These are phyloP conservation scores for Acridotheres tristis DNA, from an alignment of 2,797 vertebrate species.

Conservation along the genomic window DNA sequence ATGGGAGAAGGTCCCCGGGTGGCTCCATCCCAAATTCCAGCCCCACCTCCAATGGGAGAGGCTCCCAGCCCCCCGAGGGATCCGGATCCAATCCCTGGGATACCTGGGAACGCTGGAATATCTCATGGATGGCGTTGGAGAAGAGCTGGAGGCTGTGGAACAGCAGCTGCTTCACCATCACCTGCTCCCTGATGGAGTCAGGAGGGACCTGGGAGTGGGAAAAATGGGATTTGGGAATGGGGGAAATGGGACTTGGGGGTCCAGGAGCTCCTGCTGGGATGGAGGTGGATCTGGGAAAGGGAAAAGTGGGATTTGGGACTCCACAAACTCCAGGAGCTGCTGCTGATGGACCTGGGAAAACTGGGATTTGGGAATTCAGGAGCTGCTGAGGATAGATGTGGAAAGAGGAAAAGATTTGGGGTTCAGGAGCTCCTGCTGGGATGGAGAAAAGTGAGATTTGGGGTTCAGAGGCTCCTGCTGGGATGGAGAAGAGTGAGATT, in stretches of 20 bases:
- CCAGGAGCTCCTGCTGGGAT: too few relatives aligned
- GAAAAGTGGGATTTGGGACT: background rate
- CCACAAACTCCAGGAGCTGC: too few relatives aligned
- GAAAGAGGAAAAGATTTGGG: too few relatives aligned
- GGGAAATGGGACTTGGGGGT: background rate
- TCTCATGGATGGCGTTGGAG: background rate
- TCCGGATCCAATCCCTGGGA: accelerated
- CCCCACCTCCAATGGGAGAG: background rate
- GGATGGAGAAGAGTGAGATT: too few relatives aligned
- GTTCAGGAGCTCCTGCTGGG: too few relatives aligned
- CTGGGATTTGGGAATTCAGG: background rate
- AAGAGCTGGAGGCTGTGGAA: background rate
- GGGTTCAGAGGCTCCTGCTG: too few relatives aligned
- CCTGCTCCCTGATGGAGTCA: accelerated
- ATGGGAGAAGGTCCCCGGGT: accelerated
- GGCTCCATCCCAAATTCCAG: background rate
- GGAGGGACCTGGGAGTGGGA: background rate
- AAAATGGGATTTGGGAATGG: background rate
- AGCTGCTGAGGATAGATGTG: background rate
- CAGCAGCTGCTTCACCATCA: background rate
- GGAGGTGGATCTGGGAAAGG: too few relatives aligned
- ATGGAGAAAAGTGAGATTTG: too few relatives aligned
- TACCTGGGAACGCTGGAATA: background rate
- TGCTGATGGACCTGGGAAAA: background rate
- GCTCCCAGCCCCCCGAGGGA: background rate